A percentile compares a stretch with the other conserved stretches of the same genome.
Evolutionary conservation across 2,888 invertebrate genomes (phyloP).

Genomic region (Aporophyla lueneburgensis): DNA sequence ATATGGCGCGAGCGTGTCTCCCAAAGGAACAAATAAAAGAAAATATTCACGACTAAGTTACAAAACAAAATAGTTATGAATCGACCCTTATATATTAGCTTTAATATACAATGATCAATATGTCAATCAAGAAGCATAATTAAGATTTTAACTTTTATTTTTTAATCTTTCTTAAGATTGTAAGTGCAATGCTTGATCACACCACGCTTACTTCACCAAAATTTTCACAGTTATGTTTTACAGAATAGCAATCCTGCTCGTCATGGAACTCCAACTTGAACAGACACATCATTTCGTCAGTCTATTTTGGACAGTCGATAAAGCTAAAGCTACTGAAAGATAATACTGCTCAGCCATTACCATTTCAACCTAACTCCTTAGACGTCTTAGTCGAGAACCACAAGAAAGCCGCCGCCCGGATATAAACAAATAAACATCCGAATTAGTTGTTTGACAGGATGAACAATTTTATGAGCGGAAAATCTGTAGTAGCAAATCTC

Average conservation of each 20-base stretch:
- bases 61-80: too few relatives aligned
- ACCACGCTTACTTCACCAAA: too few relatives aligned
- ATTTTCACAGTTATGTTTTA: too few relatives aligned
- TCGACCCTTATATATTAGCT: too few relatives aligned
- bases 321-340: not conserved
- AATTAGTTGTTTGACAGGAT: slow-evolving; percentile 50
- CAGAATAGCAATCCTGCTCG: not conserved
- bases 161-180: too few relatives aligned
- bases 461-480: slow-evolving; percentile 57
- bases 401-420: slow-evolving; percentile 10
- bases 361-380: slow-evolving; percentile 6
- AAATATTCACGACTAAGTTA: too few relatives aligned
- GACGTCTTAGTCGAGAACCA: not conserved
- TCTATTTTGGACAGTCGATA: not conserved
- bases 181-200: too few relatives aligned
- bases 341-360: not conserved
- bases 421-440: slow-evolving; percentile 53
- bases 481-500: slow-evolving; percentile 61
- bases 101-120: too few relatives aligned
- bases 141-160: too few relatives aligned
- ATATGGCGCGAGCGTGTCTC: too few relatives aligned
- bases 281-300: not conserved
- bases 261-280: not conserved
- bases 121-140: too few relatives aligned
- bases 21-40: too few relatives aligned